These are phyloP conservation scores for Apodemia mormo DNA, from an alignment of 2,888 invertebrate species.

Conservation along the genomic window DNA sequence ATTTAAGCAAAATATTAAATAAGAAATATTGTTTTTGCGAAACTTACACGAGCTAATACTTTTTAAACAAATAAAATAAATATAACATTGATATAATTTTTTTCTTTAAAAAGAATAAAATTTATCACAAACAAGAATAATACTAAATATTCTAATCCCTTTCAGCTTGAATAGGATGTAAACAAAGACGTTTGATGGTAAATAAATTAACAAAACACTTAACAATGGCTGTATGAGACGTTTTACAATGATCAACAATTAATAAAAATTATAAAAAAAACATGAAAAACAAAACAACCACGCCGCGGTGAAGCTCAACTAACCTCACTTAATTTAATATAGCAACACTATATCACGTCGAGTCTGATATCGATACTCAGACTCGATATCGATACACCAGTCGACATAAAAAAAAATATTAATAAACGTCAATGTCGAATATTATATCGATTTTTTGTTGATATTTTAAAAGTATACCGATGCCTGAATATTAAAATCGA, in stretches of 20 bases:
- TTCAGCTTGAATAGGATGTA: background rate
- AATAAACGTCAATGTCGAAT: background rate
- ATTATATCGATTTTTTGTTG: background rate
- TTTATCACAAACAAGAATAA: background rate
- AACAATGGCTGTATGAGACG: conserved; percentile 24
- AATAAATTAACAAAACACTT: background rate
- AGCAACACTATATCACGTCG: conserved; percentile 20
- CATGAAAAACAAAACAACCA: conserved; percentile 53
- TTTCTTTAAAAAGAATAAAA: too few species aligned
- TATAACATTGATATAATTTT: too few species aligned
- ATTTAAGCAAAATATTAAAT: too few species aligned
- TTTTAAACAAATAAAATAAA: too few species aligned
- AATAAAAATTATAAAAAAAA: conserved; percentile 51
- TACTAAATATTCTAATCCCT: background rate
- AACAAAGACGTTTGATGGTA: background rate
- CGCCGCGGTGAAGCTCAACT: conserved; percentile 45
- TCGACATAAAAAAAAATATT: background rate
- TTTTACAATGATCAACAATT: conserved; percentile 50
- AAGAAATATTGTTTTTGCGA: too few species aligned
- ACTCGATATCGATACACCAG: background rate
- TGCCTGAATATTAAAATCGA: background rate
- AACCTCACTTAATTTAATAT: conserved; percentile 35
- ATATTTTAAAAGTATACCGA: conserved; percentile 1
- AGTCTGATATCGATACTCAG: background rate
- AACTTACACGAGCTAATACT: too few species aligned